Percentiles rank a stretch among this genome's conserved stretches.
Conservation (phyloP, 92 coral and sea anemone species). For the Umimayanthus kanabou region DNA sequence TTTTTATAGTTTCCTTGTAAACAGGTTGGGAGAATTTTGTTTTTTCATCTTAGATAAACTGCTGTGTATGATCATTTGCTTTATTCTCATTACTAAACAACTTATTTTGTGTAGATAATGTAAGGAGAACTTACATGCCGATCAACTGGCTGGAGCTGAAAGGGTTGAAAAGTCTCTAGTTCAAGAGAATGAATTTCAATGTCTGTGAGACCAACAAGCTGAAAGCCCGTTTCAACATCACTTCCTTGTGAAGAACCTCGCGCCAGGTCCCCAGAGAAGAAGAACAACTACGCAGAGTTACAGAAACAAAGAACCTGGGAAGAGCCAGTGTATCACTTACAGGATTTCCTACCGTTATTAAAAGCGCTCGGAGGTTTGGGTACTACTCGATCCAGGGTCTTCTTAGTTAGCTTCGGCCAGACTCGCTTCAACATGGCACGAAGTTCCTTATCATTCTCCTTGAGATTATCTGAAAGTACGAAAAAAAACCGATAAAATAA, state of each 20-base stretch:
- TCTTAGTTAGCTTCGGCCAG: constrained; percentile 99
- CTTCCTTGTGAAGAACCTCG: not conserved
- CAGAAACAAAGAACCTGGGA: constrained; percentile 4
- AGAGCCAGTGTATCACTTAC: constrained; percentile 13
- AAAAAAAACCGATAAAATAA: not conserved
- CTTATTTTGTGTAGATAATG: no score
- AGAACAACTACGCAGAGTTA: not conserved
- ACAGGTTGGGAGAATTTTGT: no score
- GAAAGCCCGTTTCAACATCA: not conserved
- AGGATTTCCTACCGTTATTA: constrained; percentile 76
- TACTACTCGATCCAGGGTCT: constrained; percentile 94
- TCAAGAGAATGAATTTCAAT: no score
- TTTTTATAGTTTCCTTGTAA: no score
- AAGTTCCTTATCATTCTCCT: constrained; percentile 95
- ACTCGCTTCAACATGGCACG: constrained; percentile 95
- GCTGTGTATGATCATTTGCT: no score
- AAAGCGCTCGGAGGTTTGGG: constrained; percentile 95
- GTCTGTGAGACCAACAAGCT: not conserved
- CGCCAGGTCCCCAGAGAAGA: not conserved
- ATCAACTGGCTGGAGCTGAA: no score
- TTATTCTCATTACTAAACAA: no score
- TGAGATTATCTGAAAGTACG: constrained; percentile 79
- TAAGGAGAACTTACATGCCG: no score
- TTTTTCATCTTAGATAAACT: no score
- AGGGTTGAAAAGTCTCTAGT: no score